These are phyloP conservation scores for Pholis gunnellus DNA, from an alignment of 2,113 vertebrate genomes.

Conservation along the genomic window DNA sequence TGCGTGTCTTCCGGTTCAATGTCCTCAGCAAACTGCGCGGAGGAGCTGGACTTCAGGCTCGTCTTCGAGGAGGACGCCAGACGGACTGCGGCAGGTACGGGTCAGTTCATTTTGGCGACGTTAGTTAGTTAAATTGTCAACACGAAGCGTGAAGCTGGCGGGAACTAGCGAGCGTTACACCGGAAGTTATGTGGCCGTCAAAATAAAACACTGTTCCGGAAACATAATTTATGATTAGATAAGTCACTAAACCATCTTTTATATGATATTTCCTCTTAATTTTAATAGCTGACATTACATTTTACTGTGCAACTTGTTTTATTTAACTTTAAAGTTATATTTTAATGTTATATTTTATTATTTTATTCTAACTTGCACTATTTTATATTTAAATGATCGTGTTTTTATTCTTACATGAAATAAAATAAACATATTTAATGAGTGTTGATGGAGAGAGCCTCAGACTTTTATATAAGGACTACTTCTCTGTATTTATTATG, in stretches of 20 bases:
- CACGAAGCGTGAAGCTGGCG: not conserved
- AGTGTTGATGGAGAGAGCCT: too few relatives aligned
- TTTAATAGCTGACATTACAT: too few relatives aligned
- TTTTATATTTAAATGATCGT: not conserved
- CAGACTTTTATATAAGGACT: too few relatives aligned
- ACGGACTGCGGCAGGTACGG: slow-evolving; percentile 85
- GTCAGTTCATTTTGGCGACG: slow-evolving; percentile 16
- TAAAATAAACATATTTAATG: too few relatives aligned
- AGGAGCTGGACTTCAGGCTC: slow-evolving; percentile 95
- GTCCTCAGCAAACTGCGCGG: slow-evolving; percentile 88
- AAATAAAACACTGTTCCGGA: slow-evolving; percentile 22
- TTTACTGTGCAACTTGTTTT: not conserved
- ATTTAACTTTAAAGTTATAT: not conserved
- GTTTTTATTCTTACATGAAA: too few relatives aligned
- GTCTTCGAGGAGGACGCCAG: slow-evolving; percentile 90
- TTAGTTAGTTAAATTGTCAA: slow-evolving; percentile 11
- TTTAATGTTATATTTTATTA: not conserved
- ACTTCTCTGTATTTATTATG: too few relatives aligned
- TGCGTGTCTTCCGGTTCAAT: slow-evolving; percentile 79
- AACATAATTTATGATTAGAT: not conserved
- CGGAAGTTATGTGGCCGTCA: slow-evolving; percentile 3
- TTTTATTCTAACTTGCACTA: not conserved
- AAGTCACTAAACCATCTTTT: too few relatives aligned
- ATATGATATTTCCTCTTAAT: too few relatives aligned
- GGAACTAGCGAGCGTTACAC: not conserved